These are phyloP conservation scores for Apostichopus californicus DNA, from an alignment of 35 echinoderm and acorn worm genomes.

Conservation along the genomic window DNA sequence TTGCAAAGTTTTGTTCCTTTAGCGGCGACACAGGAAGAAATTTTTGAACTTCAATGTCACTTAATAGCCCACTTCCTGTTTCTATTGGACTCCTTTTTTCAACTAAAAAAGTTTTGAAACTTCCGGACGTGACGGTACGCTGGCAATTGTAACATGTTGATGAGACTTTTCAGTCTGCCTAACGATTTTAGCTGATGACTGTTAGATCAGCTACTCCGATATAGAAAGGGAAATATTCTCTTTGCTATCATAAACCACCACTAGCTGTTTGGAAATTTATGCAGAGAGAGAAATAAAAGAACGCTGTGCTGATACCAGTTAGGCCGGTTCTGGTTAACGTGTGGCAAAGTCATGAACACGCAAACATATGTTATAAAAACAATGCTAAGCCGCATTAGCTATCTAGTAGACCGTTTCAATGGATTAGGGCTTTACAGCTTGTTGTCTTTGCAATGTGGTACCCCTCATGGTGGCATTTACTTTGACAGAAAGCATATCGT, in stretches of 20 bases:
- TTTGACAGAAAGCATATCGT: too few species aligned
- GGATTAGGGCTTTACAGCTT: too few species aligned
- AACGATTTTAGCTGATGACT: slow-evolving; percentile 28
- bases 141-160: slow-evolving; percentile 9
- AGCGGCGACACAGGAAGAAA: slow-evolving; percentile 38
- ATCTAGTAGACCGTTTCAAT: too few species aligned
- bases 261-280: background rate
- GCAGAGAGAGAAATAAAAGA: background rate
- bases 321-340: background rate
- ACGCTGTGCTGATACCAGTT: background rate
- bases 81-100: slow-evolving; percentile 53
- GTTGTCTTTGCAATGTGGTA: too few species aligned
- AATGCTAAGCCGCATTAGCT: too few species aligned
- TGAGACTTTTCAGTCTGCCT: background rate
- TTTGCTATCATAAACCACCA: background rate
- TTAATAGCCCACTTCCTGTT: slow-evolving; percentile 55
- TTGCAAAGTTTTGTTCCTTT: slow-evolving; percentile 11
- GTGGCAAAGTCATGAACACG: background rate
- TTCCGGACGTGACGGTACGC: slow-evolving; percentile 15
- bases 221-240: slow-evolving; percentile 13
- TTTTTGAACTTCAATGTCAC: slow-evolving; percentile 62
- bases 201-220: background rate
- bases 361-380: background rate
- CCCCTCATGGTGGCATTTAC: too few species aligned
- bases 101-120: slow-evolving; percentile 40